phyloP scores from a whole-genome alignment of 2,888 invertebrate species.

The Athrips mouffetella region DNA sequence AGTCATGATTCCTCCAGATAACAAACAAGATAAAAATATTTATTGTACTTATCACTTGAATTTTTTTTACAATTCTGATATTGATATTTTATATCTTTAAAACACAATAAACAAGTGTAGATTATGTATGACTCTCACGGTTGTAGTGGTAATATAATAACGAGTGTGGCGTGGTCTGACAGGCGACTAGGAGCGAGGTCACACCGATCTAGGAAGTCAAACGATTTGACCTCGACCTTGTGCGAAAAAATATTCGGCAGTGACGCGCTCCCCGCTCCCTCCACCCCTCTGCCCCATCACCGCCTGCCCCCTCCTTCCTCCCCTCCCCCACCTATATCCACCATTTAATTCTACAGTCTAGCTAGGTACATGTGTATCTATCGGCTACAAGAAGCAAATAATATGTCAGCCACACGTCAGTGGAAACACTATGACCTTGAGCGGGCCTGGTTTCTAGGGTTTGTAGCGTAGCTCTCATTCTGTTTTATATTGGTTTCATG shows the following conservation, averaged over 20 bases:
- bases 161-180: constrained; percentile 26
- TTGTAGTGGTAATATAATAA: constrained; percentile 9
- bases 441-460: no score
- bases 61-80: not conserved
- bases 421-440: not conserved
- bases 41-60: no score
- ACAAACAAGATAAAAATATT: not conserved
- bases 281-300: constrained; percentile 17
- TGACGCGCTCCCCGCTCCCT: constrained; percentile 43
- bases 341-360: not conserved
- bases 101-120: no score
- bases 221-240: constrained; percentile 71
- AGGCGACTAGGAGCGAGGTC: constrained; percentile 42
- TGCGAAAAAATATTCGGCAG: constrained; percentile 70
- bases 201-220: constrained; percentile 72
- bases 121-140: no score
- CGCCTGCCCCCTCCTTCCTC: not conserved
- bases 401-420: no score
- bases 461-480: no score
- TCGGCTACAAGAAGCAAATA: not conserved
- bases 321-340: not conserved
- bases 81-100: not conserved
- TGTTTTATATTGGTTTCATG: no score
- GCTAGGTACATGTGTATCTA: not conserved
- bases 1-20: constrained; percentile 29